Base-by-base conservation (phyloP, 2,888 invertebrate genomes). In the Anthophora plumipes region DNA sequence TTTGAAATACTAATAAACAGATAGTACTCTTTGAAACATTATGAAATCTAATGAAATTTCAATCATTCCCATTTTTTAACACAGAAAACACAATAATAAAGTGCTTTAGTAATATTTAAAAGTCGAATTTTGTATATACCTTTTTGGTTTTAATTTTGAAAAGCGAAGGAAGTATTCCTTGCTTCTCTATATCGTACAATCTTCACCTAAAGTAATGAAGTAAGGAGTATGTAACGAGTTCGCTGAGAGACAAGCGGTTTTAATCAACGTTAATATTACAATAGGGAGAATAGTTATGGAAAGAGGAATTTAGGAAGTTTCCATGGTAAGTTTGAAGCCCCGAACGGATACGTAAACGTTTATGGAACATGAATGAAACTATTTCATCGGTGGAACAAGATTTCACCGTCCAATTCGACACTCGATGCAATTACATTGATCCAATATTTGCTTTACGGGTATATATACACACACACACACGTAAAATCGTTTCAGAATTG, bases 391-490 rank as follows among this genome's bases (percentile, higher is more conserved):
- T 22, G 4, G 52, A 67, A 39, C 52, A 25, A 41, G 52, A 39
- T 67, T 54, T 41, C 20, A 12, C 12, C 25, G 20, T 39, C 12
- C 11, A 7, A 12, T 3, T 39, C 17, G 22, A 25, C 66, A 17
- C 39, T 39, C 52, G 52, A n/a, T 67, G 52, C 52, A 67, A 67
- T 67, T 67, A 67, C 52, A 39, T 54, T 41, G 66, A 25, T 39
- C 17, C 39, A 67, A 67, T 67, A 67, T 67, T 67, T 39, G 52
- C 39, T 52, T n/a, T 25, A 3, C 39, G 31, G 4, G 31, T 31
- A 4, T 31, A 17, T 6, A 17, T 39, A 17, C 17, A 6, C 55
- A 17, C 17, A 14, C 6, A 41, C 3, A 52, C 7, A 31, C 37
- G 3, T 9, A 7, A 1, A 22, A 66, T 66, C 5, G 17, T 8